Percentiles rank a stretch among this genome's conserved stretches.
Conservation (phyloP, 2,797 vertebrate genomes). For the Myotis findleyi region DNA sequence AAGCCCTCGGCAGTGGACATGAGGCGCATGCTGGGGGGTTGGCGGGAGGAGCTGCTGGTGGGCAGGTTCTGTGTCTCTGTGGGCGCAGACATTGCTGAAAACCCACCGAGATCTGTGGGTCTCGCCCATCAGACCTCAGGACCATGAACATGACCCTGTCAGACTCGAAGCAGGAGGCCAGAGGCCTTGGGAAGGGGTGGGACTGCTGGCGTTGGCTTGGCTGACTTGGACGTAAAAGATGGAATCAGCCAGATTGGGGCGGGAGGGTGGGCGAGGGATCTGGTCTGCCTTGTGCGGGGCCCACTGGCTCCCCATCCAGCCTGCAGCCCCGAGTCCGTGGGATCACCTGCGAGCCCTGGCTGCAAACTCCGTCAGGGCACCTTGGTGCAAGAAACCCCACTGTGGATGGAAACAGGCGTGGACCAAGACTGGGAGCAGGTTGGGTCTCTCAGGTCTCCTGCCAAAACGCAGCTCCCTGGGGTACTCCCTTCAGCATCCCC, state of each 20-base stretch:
- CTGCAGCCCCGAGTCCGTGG: not conserved
- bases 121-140: not conserved
- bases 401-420: not conserved
- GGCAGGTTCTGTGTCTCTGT: not conserved
- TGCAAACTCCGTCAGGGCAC: not conserved
- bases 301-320: not conserved
- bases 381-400: not conserved
- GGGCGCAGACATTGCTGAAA: not conserved
- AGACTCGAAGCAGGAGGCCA: not conserved
- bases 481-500: not conserved
- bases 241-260: not conserved
- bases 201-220: not conserved
- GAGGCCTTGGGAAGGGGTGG: not conserved
- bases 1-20: not conserved
- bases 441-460: no score
- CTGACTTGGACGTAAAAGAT: not conserved
- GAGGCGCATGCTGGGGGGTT: not conserved
- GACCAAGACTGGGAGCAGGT: not conserved
- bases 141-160: not conserved
- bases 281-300: no score
- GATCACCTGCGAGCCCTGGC: not conserved
- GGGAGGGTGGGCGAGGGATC: not conserved
- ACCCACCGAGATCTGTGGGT: not conserved
- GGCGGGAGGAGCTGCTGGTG: not conserved
- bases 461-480: not conserved